Percentiles rank a stretch among this genome's conserved stretches.
Evolutionary conservation across 2,797 vertebrate species (phyloP).

Genomic region (Pogonophryne albipinna): DNA sequence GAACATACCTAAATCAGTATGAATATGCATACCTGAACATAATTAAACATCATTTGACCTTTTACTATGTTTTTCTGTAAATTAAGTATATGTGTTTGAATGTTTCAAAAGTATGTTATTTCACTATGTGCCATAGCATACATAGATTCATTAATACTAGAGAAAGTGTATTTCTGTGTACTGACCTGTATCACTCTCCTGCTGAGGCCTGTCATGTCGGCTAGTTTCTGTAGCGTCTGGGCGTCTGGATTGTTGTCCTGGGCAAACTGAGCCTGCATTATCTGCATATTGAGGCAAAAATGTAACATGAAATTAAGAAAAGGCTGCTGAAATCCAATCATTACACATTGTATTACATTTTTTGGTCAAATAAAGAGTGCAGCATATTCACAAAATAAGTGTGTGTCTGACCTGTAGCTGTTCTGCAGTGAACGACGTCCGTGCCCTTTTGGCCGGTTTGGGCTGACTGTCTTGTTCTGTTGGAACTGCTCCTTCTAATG

Average conservation of each 20-base stretch:
- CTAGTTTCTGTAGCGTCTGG: slow-evolving; percentile 97
- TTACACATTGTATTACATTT: not conserved
- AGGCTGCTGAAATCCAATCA: not conserved
- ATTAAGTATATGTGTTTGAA: not conserved
- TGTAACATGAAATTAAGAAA: not conserved
- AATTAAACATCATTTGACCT: not conserved
- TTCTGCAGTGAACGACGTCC: slow-evolving; percentile 98
- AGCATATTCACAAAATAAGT: not conserved
- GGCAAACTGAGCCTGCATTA: slow-evolving; percentile 99
- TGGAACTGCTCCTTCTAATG: slow-evolving; percentile 97
- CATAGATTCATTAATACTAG: not conserved
- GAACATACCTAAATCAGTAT: not conserved
- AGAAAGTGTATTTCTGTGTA: not conserved
- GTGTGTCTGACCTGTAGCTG: slow-evolving; percentile 92
- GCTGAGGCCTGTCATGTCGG: slow-evolving; percentile 98
- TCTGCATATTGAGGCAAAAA: slow-evolving; percentile 76
- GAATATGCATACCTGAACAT: not conserved
- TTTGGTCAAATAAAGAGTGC: not conserved
- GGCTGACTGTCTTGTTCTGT: slow-evolving; percentile 99
- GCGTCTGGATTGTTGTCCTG: slow-evolving; percentile 99
- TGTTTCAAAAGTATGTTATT: not conserved
- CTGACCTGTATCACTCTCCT: slow-evolving; percentile 98
- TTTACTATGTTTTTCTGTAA: slow-evolving; percentile 1
- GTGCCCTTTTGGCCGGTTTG: slow-evolving; percentile 96
- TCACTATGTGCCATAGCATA: not conserved